Percentiles rank a stretch among this genome's conserved stretches.
Conservation (phyloP, 2,113 vertebrate species). For the Percopsis transmontana region DNA sequence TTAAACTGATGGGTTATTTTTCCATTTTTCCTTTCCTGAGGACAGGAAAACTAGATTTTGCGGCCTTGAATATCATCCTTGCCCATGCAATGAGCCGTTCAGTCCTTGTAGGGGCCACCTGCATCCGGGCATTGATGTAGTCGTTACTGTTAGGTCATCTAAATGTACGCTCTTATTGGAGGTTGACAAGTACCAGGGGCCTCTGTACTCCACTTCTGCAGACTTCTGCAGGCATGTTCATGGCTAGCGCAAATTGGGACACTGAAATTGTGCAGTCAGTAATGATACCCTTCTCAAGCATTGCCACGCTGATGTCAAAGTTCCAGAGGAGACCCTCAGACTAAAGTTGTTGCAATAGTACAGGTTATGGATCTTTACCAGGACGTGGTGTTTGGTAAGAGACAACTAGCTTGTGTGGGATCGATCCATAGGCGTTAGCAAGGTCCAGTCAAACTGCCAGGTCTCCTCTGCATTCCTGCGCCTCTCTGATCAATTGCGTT, state of each 20-base stretch:
- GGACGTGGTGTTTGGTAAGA: slow-evolving; percentile 1
- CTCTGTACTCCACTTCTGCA: slow-evolving; percentile 2
- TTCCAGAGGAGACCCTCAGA: background rate
- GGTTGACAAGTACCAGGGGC: slow-evolving; percentile 9
- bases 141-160: slow-evolving; percentile 9
- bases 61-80: background rate
- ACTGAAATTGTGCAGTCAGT: background rate
- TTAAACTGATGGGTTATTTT: background rate
- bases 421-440: no score
- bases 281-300: background rate
- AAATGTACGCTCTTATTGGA: background rate
- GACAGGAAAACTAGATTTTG: background rate
- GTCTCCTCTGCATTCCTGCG: no score
- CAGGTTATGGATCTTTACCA: background rate
- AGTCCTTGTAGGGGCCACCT: slow-evolving; percentile 3
- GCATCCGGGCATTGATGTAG: slow-evolving; percentile 5
- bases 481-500: no score
- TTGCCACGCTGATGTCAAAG: background rate
- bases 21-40: background rate
- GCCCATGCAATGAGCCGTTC: slow-evolving; percentile 6
- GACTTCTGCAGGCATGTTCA: slow-evolving; percentile 18
- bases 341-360: background rate
- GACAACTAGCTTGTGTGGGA: background rate
- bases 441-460: no score
- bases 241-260: background rate